Conservation (phyloP, 2,888 invertebrate species). For the Campoletis raptor region DNA sequence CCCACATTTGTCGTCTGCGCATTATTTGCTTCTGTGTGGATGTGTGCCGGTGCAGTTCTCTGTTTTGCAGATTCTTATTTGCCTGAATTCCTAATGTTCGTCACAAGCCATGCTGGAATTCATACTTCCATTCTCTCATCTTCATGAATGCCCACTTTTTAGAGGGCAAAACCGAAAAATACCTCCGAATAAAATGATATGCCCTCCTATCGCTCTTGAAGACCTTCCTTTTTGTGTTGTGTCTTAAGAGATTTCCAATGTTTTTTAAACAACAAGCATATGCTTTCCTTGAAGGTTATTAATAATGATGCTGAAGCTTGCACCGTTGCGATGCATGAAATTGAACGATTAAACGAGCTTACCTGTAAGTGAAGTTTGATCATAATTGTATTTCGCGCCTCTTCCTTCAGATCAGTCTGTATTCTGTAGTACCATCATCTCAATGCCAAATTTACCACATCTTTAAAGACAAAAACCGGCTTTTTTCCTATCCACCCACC, state of each 20-base stretch:
- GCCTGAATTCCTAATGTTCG: constrained; percentile 6
- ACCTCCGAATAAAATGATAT: neutral
- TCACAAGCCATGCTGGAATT: neutral
- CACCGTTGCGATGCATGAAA: no score
- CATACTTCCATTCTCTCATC: neutral
- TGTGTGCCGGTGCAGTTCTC: neutral
- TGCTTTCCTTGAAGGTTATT: no score
- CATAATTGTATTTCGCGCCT: no score
- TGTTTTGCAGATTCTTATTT: neutral
- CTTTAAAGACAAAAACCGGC: no score
- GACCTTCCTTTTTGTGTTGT: neutral
- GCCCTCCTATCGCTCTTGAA: neutral
- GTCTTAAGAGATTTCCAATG: neutral
- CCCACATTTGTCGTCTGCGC: neutral
- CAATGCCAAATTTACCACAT: no score
- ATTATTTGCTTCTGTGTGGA: neutral
- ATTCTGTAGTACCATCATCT: no score
- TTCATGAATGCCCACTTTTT: no score
- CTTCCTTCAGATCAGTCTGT: no score
- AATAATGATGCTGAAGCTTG: no score
- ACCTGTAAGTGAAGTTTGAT: no score
- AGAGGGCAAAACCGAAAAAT: neutral
- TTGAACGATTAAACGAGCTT: no score
- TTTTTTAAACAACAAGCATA: neutral
- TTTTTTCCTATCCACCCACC: no score